phyloP scores from a whole-genome alignment of 2,888 invertebrate genomes.

The Parochlus steinenii region DNA sequence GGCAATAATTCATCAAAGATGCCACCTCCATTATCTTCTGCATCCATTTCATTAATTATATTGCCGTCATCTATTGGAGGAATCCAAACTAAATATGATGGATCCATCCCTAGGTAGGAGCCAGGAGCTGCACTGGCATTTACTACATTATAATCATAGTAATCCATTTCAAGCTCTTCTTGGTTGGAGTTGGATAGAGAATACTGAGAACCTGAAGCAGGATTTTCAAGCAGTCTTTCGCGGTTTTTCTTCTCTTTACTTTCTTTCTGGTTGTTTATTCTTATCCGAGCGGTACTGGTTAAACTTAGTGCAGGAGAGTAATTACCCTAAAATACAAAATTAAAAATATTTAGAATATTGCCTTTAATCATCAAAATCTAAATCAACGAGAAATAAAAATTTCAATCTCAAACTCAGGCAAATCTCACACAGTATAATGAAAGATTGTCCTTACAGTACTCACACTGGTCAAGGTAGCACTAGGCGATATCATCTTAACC shows the following conservation, averaged over 20 bases:
- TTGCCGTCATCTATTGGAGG: conserved; percentile 62
- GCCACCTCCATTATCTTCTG: conserved; percentile 1
- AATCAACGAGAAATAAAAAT: background rate
- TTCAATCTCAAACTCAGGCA: background rate
- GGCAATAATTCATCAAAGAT: conserved; percentile 16
- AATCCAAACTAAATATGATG: conserved; percentile 75
- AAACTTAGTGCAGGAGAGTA: conserved; percentile 54
- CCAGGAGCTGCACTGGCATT: conserved; percentile 72
- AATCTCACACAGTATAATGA: background rate
- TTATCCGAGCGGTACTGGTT: conserved; percentile 45
- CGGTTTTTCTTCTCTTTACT: conserved; percentile 65
- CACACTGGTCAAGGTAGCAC: conserved; percentile 14
- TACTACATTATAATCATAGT: conserved; percentile 77
- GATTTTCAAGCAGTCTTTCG: conserved; percentile 43
- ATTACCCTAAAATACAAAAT: conserved; percentile 38
- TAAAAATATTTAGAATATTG: conserved; percentile 4
- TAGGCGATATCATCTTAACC: conserved; percentile 2
- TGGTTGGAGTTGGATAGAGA: conserved; percentile 57
- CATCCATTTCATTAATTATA: conserved; percentile 40
- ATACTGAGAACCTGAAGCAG: conserved; percentile 63
- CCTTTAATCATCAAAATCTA: background rate
- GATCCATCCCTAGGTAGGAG: conserved; percentile 77
- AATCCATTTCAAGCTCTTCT: conserved; percentile 66
- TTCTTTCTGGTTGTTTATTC: conserved; percentile 52
- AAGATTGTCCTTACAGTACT: conserved; percentile 2